Base-by-base conservation (phyloP, 2,113 vertebrate genomes). In the Poeciliopsis retropinna region DNA sequence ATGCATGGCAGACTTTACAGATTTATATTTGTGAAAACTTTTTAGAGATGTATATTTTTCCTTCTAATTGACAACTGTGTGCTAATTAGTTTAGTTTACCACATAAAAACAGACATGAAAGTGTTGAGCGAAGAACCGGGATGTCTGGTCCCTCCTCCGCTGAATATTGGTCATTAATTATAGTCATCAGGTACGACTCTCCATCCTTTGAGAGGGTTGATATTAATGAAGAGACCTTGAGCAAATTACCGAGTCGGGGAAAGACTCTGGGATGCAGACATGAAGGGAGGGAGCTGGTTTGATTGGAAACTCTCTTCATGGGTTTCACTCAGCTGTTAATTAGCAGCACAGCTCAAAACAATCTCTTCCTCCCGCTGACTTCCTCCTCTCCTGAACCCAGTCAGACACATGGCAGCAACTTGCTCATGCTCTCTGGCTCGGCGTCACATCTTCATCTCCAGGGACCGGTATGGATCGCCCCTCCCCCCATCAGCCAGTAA, bases 321-420 rank as follows among this genome's bases (percentile, higher is more conserved):
- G 74, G 77, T 60, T 79, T 66, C 41, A 19, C 86, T 82, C 39
- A 15, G 76, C 32, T 30, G 84, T 82, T 92, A 92, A 92, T 91
- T 92, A 90, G 76, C 54, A 32, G 80, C 47, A 30, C 69, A 73
- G 64, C 84, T 90, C 78, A 88, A 88, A 92, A 85, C 84, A 83
- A 74, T 69, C 76, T 70, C 70, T 22, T 64, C 73, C 73, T 84
- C 80, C 86, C 4, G 14, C 85, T 73, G 83, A 72, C 71, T 54
- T 72, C 62, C 70, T 72, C 72, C 67, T 37, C 19, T 29, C 70
- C 64, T 63, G 1, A 47, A 57, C 14, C 3, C 66, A 69, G 64
- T 83, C 78, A 86, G 72, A 62, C 67, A 31, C 79, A 83, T 37
- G 29, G 67, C 61, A 13, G 65, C 60, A 39, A 66, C 32, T 66